phyloP scores from a whole-genome alignment of 2,888 invertebrate genomes.

The Athalia rosae region DNA sequence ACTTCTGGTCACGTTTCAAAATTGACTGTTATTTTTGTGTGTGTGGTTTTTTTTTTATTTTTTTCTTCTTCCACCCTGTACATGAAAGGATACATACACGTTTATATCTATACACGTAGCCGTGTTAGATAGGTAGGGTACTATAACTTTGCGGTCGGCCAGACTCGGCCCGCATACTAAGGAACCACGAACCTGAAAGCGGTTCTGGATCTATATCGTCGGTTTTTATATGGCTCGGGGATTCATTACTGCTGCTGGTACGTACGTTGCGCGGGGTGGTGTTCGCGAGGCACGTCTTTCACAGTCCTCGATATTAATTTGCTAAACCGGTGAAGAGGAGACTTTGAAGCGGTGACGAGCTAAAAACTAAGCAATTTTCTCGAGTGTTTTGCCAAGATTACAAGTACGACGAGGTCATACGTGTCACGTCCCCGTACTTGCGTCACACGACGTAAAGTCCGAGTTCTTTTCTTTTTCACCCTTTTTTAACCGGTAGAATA shows the following conservation, averaged over 20 bases:
- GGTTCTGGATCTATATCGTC: not conserved
- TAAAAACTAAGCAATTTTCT: not conserved
- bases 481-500: too few relatives aligned
- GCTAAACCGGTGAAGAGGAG: slow-evolving; percentile 33
- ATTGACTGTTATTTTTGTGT: too few relatives aligned
- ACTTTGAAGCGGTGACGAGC: slow-evolving; percentile 35
- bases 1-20: too few relatives aligned
- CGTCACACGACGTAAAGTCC: too few relatives aligned
- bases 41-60: too few relatives aligned
- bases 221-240: slow-evolving; percentile 43
- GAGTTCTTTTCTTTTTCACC: too few relatives aligned
- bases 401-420: too few relatives aligned
- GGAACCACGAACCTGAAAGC: slow-evolving; percentile 52
- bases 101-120: too few relatives aligned
- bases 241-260: slow-evolving; percentile 57
- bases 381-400: not conserved
- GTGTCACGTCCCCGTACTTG: too few relatives aligned
- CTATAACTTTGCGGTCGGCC: slow-evolving; percentile 38
- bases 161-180: slow-evolving; percentile 48
- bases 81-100: too few relatives aligned
- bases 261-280: slow-evolving; percentile 53
- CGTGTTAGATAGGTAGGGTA: not conserved
- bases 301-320: slow-evolving; percentile 62
- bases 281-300: slow-evolving; percentile 57
- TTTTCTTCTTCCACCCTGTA: too few relatives aligned